Evolutionary conservation across 1,140 invertebrate species (phyloP), one percentile per base, ranked within the genome.

Genomic region (Lamellibrachia luymesi): DNA sequence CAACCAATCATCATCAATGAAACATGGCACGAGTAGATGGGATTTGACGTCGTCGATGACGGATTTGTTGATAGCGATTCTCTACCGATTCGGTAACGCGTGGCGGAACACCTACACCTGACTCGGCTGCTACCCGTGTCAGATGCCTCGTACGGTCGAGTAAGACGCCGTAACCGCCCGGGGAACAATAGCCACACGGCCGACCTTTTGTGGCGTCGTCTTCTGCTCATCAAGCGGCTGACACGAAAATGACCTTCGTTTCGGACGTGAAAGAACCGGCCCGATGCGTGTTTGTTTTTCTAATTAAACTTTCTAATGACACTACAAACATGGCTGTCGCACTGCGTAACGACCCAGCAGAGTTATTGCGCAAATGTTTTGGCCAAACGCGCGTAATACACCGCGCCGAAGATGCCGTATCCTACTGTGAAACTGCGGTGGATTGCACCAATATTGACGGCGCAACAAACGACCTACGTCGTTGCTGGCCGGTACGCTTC

Each of bases 301-400:
- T 80, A 80, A 80, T 80, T 80, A 80, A 80, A 80, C 64, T 80
- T 80, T 80, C 64, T 80, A 80, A 80, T 80, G 64, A 80, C 64
- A 8, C 2, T 22, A 80, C 64, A 80, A 80, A 80, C 64, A 80
- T 22, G 64, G 6, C 64, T 80, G 7, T 80, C 64, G 64, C 64
- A 17, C 64, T 6, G 64, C 64, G 64, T 80, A 80, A 80, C 64
- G 64, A 80, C 13, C 64, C 2, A 22, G 8, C 17, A 22, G 8
- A 80, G 64, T 80, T 80, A 80, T 22, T 80, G 64, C 64, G 64
- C 8, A 80, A 80, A 80, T 80, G 64, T 80, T 80, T 80, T 80
- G 13, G 64, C 64, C 64, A 80, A 80, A 22, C 64, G 7, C 13
- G 64, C 64, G 7, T 80, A 80, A 80, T 80, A 80, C 17, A 10